A percentile compares a stretch with the other conserved stretches of the same genome.
Evolutionary conservation across 2,113 vertebrate species (phyloP).

Genomic region (Ageneiosus marmoratus): DNA sequence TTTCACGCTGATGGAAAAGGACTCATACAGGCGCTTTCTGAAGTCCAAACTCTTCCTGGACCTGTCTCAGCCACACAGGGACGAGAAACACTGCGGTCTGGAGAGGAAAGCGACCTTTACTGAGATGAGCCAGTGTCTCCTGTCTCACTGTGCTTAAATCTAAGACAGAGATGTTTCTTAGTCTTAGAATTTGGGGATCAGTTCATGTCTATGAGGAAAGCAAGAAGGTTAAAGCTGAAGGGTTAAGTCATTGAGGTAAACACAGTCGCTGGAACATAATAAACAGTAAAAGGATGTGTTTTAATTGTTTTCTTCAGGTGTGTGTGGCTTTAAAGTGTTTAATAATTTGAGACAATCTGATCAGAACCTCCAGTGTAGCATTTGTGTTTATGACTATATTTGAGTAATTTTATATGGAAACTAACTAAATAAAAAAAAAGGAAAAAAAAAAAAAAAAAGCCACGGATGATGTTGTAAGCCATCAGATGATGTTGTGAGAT

Average conservation of each 20-base stretch:
- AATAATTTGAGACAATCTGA: neutral
- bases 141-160: conserved; percentile 54
- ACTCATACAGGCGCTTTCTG: conserved; percentile 78
- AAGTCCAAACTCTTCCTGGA: conserved; percentile 67
- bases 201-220: conserved; percentile 12
- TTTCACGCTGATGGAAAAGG: conserved; percentile 77
- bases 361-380: neutral
- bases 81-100: conserved; percentile 14
- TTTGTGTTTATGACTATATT: neutral
- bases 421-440: neutral
- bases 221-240: neutral
- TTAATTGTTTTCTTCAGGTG: conserved; percentile 5
- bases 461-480: neutral
- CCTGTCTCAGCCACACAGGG: conserved; percentile 44
- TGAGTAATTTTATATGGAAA: neutral
- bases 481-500: neutral
- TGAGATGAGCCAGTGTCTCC: conserved; percentile 36
- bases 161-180: neutral
- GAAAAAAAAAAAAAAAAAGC: neutral
- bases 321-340: neutral
- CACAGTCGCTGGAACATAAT: neutral
- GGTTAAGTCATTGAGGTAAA: neutral
- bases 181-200: neutral
- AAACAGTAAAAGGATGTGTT: conserved; percentile 7
- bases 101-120: conserved; percentile 49